Percentiles rank a stretch among this genome's conserved stretches.
These are phyloP conservation scores for Watsonalla binaria DNA, from an alignment of 2,888 invertebrate species.

Conservation along the genomic window DNA sequence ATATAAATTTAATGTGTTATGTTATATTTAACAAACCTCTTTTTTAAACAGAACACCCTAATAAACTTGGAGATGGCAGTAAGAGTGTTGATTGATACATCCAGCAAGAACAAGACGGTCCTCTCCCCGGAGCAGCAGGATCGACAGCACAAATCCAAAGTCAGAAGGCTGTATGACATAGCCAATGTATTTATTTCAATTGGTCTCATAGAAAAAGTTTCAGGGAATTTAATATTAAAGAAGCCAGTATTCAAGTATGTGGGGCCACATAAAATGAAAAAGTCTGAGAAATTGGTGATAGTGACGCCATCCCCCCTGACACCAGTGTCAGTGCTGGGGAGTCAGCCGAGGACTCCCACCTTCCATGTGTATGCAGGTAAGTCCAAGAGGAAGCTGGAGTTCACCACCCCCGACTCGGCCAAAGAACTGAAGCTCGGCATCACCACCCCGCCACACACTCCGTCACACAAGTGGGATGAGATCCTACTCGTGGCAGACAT, in stretches of 20 bases:
- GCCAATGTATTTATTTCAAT: conserved; percentile 87
- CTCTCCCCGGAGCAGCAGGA: conserved; percentile 72
- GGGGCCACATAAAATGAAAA: conserved; percentile 71
- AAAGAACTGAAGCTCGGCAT: conserved; percentile 56
- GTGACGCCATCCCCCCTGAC: conserved; percentile 61
- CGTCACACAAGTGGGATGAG: conserved; percentile 77
- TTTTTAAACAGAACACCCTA: conserved; percentile 72
- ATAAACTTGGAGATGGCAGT: conserved; percentile 84
- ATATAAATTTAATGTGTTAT: no score
- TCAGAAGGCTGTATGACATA: conserved; percentile 86
- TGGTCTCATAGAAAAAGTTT: conserved; percentile 84
- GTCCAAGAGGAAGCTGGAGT: conserved; percentile 72
- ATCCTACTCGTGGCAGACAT: conserved; percentile 78
- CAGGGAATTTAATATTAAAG: conserved; percentile 78
- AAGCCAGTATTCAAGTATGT: conserved; percentile 84
- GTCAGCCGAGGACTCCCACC: conserved; percentile 40
- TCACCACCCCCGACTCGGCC: conserved; percentile 57
- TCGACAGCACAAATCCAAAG: conserved; percentile 82
- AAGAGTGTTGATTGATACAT: conserved; percentile 78
- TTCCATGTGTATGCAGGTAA: conserved; percentile 57
- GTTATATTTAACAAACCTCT: background rate
- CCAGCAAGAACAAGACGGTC: conserved; percentile 67
- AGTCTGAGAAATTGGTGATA: conserved; percentile 41
- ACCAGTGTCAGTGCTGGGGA: conserved; percentile 50
- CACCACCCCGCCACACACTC: conserved; percentile 64